Evolutionary conservation across 2,113 vertebrate genomes (phyloP).

Genomic region (Heterocephalus glaber): DNA sequence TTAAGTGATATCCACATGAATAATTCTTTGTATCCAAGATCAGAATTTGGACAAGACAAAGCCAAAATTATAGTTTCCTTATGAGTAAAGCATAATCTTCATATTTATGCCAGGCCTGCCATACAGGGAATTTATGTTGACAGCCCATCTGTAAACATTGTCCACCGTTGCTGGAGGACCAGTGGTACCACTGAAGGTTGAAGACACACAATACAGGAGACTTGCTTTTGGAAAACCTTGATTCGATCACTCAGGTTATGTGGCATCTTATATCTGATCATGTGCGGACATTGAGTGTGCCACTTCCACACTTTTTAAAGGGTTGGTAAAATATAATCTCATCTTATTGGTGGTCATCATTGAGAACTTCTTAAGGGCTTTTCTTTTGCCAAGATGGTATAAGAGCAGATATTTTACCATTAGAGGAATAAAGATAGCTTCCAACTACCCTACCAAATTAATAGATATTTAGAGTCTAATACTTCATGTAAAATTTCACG

Average conservation of each 20-base stretch:
- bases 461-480: background rate
- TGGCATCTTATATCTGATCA: background rate
- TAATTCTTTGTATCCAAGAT: background rate
- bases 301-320: background rate
- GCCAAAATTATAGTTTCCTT: background rate
- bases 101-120: background rate
- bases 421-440: background rate
- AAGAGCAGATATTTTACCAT: background rate
- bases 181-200: fast-evolving
- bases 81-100: background rate
- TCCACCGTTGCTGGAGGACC: background rate
- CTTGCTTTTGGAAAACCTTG: slow-evolving; percentile 68
- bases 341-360: background rate
- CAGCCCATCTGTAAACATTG: background rate
- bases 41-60: background rate
- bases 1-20: background rate
- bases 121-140: background rate
- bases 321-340: background rate
- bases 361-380: background rate
- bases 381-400: background rate
- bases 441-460: background rate
- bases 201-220: background rate
- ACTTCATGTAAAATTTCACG: background rate
- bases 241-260: slow-evolving; percentile 67
- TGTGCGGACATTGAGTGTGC: background rate